phyloP scores from a whole-genome alignment of 2,113 vertebrate species.

The Ranitomeya imitator region DNA sequence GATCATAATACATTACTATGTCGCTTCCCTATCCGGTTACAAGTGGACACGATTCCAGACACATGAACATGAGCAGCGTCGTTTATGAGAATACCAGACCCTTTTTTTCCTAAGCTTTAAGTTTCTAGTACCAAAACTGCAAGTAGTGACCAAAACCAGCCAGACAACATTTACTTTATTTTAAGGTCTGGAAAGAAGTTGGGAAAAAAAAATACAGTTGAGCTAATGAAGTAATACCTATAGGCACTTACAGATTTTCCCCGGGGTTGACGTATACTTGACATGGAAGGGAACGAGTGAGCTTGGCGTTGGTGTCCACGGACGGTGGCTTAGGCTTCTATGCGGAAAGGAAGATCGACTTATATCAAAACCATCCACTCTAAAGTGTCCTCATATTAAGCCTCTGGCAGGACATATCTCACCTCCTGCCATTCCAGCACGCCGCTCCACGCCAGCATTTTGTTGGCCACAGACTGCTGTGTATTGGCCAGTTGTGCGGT shows the following conservation, averaged over 20 bases:
- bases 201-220: no score
- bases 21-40: no score
- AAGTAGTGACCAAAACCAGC: no score
- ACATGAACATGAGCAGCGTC: no score
- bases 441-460: conserved; percentile 87
- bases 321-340: conserved; percentile 90
- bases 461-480: conserved; percentile 81
- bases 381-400: neutral
- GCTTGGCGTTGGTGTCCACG: conserved; percentile 83
- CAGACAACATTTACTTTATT: no score
- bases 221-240: neutral
- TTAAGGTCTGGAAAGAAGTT: no score
- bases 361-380: neutral
- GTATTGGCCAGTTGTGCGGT: conserved; percentile 61
- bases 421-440: conserved; percentile 95
- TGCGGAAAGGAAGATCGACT: neutral
- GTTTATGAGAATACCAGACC: no score
- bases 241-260: conserved; percentile 86
- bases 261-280: conserved; percentile 91
- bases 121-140: no score
- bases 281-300: conserved; percentile 88
- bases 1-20: no score
- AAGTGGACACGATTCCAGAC: no score
- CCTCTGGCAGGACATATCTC: conserved; percentile 52
- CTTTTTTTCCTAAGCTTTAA: no score